Percentiles rank a stretch among this genome's conserved stretches.
Evolutionary conservation across 2,797 vertebrate species (phyloP).

Genomic region (Eutrigla gurnardus): DNA sequence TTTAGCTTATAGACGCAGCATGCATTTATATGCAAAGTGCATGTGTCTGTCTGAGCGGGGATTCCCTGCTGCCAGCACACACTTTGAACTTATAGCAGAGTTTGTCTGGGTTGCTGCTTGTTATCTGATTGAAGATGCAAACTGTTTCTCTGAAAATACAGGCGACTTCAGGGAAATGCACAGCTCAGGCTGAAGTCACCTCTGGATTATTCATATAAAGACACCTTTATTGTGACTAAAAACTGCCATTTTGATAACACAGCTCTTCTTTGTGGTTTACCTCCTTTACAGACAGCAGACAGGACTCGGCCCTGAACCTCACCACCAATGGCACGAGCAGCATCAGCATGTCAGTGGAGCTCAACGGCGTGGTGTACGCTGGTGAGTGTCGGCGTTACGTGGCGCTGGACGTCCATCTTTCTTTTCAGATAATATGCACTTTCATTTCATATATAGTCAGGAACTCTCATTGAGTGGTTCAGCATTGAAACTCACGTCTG

Average conservation of each 20-base stretch:
- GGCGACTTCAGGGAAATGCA: slow-evolving; percentile 56
- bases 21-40: slow-evolving; percentile 12
- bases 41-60: slow-evolving; percentile 36
- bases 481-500: neutral
- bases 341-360: slow-evolving; percentile 98
- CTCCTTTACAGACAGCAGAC: slow-evolving; percentile 84
- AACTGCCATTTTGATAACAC: neutral
- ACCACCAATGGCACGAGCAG: slow-evolving; percentile 91
- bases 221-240: neutral
- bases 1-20: slow-evolving; percentile 42
- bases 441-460: neutral
- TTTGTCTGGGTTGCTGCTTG: slow-evolving; percentile 38
- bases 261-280: slow-evolving; percentile 15
- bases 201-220: neutral
- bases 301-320: slow-evolving; percentile 86
- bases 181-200: neutral
- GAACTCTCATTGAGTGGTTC: neutral
- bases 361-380: slow-evolving; percentile 95
- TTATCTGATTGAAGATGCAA: slow-evolving; percentile 46
- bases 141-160: slow-evolving; percentile 55
- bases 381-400: slow-evolving; percentile 80
- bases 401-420: slow-evolving; percentile 23
- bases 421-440: neutral
- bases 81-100: slow-evolving; percentile 57
- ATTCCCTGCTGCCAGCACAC: slow-evolving; percentile 44